phyloP scores from a whole-genome alignment of 53 echinoderm and acorn worm genomes.

The Stichopus horrens region DNA sequence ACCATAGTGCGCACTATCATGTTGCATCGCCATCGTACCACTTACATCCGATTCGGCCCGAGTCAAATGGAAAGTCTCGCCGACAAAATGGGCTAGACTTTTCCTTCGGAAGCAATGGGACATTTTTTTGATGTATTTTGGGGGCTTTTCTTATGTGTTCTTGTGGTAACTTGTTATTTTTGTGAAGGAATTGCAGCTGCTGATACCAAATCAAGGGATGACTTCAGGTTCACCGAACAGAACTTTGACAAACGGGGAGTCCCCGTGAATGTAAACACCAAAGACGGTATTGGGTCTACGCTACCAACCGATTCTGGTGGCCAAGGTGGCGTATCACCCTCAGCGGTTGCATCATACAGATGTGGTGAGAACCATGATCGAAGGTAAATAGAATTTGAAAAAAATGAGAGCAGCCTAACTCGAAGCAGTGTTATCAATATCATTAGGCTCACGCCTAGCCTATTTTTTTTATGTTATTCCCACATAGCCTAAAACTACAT shows the following conservation, averaged over 20 bases:
- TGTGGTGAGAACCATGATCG: background rate
- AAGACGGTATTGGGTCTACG: background rate
- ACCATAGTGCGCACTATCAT: too few species aligned
- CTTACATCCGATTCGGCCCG: background rate
- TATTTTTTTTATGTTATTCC: background rate
- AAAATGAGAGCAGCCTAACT: background rate
- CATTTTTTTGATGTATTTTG: background rate
- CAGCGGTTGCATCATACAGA: background rate
- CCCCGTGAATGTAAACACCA: constrained; percentile 4
- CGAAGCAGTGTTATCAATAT: background rate
- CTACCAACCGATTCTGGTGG: background rate
- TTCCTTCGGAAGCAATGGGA: background rate
- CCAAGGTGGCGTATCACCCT: background rate
- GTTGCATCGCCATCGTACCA: background rate
- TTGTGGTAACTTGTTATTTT: background rate
- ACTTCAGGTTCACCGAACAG: background rate
- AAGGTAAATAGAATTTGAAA: background rate
- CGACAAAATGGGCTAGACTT: background rate
- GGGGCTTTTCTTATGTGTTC: background rate
- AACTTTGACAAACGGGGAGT: background rate
- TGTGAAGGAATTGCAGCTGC: background rate
- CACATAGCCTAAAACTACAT: too few species aligned
- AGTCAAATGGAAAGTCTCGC: background rate
- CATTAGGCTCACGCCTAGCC: background rate
- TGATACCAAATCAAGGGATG: background rate